phyloP scores from a whole-genome alignment of 2,113 vertebrate genomes.

The Oostethus manadensis region DNA sequence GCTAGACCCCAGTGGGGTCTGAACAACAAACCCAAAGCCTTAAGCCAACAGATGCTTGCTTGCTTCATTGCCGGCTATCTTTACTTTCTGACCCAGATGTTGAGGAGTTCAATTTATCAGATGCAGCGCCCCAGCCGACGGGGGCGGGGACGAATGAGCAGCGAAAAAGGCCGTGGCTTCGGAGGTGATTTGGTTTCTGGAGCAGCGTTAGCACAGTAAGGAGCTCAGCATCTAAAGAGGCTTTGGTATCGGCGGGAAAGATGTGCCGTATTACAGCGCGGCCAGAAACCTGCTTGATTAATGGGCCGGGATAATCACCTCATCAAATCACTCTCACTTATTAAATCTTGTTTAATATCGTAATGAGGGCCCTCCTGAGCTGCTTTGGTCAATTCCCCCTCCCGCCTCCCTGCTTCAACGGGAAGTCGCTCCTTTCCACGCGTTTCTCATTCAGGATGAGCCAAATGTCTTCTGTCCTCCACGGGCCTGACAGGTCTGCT shows the following conservation, averaged over 20 bases:
- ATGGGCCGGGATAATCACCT: constrained; percentile 92
- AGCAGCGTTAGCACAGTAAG: constrained; percentile 83
- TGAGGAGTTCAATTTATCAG: constrained; percentile 68
- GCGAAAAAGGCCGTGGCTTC: constrained; percentile 49
- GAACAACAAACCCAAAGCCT: constrained; percentile 57
- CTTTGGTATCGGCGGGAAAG: constrained; percentile 81
- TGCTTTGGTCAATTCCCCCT: constrained; percentile 86
- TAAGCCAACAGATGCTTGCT: constrained; percentile 63
- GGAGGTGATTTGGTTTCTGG: constrained; percentile 63
- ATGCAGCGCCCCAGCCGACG: constrained; percentile 59
- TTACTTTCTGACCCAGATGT: constrained; percentile 68
- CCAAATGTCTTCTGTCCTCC: constrained; percentile 7
- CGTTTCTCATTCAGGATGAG: constrained; percentile 18
- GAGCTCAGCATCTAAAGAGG: constrained; percentile 91
- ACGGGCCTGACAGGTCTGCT: constrained; percentile 11
- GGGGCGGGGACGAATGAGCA: constrained; percentile 55
- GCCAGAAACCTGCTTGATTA: constrained; percentile 96
- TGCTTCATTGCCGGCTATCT: constrained; percentile 58
- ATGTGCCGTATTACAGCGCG: constrained; percentile 87
- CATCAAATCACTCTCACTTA: constrained; percentile 99
- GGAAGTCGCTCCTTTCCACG: constrained; percentile 35
- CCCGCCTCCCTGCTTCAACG: constrained; percentile 65
- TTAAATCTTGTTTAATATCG: constrained; percentile 99
- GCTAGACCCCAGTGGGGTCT: constrained; percentile 43
- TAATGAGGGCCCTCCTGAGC: constrained; percentile 97